Conservation (phyloP, 2,888 invertebrate genomes). For the Zaprionus bogoriensis region DNA sequence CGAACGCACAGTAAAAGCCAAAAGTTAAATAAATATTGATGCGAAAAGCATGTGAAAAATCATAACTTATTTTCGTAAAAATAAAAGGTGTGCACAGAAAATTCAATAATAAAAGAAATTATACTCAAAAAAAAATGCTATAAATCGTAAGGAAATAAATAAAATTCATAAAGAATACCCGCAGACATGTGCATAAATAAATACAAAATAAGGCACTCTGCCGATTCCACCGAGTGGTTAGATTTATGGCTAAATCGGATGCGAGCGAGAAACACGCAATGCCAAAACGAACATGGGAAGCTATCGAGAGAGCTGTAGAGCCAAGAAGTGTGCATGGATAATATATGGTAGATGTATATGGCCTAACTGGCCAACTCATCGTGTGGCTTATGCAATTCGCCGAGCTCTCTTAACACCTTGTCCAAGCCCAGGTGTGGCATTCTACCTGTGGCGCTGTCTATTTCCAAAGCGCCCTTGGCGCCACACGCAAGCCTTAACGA, state of each 20-base stretch:
- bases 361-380: background rate
- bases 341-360: background rate
- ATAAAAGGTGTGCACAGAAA: too few species aligned
- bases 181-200: too few species aligned
- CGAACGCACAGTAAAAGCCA: background rate
- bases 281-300: slow-evolving; percentile 41
- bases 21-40: background rate
- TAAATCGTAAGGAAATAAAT: background rate
- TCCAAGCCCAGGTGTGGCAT: background rate
- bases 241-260: slow-evolving; percentile 48
- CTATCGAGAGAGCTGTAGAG: slow-evolving; percentile 5
- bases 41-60: background rate
- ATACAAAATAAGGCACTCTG: too few species aligned
- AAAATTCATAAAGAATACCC: too few species aligned
- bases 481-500: slow-evolving; percentile 2
- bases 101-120: background rate
- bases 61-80: too few species aligned
- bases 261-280: slow-evolving; percentile 25
- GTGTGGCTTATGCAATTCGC: slow-evolving; percentile 20
- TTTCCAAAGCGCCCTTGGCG: background rate
- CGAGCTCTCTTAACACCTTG: slow-evolving; percentile 8
- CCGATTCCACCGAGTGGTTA: slow-evolving; percentile 36
- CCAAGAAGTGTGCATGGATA: background rate
- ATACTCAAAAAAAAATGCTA: background rate
- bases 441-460: slow-evolving; percentile 5